Evolutionary conservation across 2,888 invertebrate genomes (phyloP).

Genomic region (Tuberolachnus salignus): DNA sequence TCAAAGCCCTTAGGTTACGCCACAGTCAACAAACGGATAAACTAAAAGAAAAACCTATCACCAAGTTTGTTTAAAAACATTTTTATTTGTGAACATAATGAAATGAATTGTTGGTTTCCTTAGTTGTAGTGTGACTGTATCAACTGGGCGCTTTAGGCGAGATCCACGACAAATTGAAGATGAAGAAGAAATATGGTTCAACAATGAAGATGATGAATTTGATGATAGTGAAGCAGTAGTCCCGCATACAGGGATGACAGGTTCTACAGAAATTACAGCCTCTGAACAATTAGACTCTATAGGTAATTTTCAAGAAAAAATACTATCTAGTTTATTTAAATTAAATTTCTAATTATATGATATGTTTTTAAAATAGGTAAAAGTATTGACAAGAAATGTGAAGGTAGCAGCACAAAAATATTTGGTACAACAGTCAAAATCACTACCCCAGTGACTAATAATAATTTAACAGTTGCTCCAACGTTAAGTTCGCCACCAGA

Average conservation of each 20-base stretch:
- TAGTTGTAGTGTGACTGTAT: slow-evolving; percentile 71
- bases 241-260: slow-evolving; percentile 61
- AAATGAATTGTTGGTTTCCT: background rate
- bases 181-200: slow-evolving; percentile 99
- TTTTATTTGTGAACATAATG: background rate
- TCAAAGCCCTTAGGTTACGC: slow-evolving; percentile 86
- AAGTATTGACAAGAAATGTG: slow-evolving; percentile 72
- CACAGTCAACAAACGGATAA: slow-evolving; percentile 93
- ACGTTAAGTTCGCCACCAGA: slow-evolving; percentile 61
- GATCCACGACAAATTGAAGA: slow-evolving; percentile 94
- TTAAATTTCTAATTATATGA: background rate
- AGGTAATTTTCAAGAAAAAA: slow-evolving; percentile 61
- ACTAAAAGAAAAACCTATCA: slow-evolving; percentile 72
- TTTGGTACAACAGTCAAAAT: slow-evolving; percentile 60
- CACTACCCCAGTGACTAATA: slow-evolving; percentile 61
- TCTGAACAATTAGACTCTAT: slow-evolving; percentile 67
- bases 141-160: slow-evolving; percentile 81
- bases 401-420: slow-evolving; percentile 62
- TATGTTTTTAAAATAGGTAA: slow-evolving; percentile 64
- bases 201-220: slow-evolving; percentile 92
- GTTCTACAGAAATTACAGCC: slow-evolving; percentile 43
- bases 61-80: slow-evolving; percentile 67
- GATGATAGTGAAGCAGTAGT: slow-evolving; percentile 72
- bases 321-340: background rate
- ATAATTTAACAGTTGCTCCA: slow-evolving; percentile 59